Base-by-base conservation (phyloP, 2,888 invertebrate genomes). In the Chloroclysta siterata region DNA sequence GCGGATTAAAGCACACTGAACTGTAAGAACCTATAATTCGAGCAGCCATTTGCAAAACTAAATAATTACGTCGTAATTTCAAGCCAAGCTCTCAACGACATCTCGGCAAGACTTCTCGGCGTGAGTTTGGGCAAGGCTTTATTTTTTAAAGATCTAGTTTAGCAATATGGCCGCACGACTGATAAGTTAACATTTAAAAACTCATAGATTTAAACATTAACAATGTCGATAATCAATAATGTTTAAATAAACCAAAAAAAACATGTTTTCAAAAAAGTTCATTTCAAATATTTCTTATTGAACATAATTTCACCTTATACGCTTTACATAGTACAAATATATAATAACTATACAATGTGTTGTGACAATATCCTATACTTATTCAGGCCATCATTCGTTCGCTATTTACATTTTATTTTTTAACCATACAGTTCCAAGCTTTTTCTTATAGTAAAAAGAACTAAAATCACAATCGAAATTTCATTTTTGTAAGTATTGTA, bases 371-470 rank as follows among this genome's bases (percentile, higher is more conserved):
- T 65, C 69, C 68, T 69, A 65, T 57, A 60, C 71, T 77, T 80
- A 80, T 81, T 84, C 89, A 89, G 90, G 89, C 90, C 90, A 83
- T 83, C 88, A 78, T 82, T 85, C 85, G 80, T 84, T 85, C 83
- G 79, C 83, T 85, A 91, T 91, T 86, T 90, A 91, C 90, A 90
- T 82, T 80, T 60, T 62, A n/a, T 82, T 81, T 77, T 60, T 65
- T 63, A 65, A 65, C 66, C 67, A 62, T 62, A 69, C 72, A 74
- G 70, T 73, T 70, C 78, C 69, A 83, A 82, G 81, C 75, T 80
- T 81, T 70, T 60, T 64, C 64, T 68, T 71, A 68, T 47, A 46
- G 69, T 76, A 68, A 79, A 71, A 48, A 68, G 54, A 73, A 77
- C 72, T 73, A 72, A 71, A 72, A 74, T 74, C 72, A 74, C 72